Percentiles rank a stretch among this genome's conserved stretches.
Conservation (phyloP, 2,888 invertebrate genomes). For the Cantharis flavilabris region DNA sequence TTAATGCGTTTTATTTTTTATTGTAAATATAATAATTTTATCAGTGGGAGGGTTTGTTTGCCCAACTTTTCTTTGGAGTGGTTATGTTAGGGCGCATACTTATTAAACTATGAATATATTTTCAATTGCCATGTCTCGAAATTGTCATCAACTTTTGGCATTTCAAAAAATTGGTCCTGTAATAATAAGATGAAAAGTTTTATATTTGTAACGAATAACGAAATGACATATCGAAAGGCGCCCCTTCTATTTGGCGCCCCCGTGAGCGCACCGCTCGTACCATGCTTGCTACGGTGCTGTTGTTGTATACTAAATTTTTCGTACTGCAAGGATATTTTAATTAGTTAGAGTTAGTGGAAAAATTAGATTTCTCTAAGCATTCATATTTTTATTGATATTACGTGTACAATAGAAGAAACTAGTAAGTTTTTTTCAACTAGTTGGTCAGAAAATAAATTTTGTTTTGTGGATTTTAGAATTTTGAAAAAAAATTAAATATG, state of each 20-base stretch:
- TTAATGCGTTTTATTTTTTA: neutral
- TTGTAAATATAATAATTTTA: neutral
- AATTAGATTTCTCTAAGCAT: neutral
- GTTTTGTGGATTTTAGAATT: neutral
- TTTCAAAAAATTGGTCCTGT: neutral
- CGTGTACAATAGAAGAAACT: neutral
- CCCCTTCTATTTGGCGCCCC: neutral
- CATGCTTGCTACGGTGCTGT: neutral
- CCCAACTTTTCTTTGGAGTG: neutral
- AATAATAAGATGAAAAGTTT: neutral
- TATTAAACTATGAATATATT: neutral
- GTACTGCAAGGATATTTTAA: neutral
- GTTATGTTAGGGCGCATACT: neutral
- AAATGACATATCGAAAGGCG: neutral
- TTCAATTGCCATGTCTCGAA: neutral
- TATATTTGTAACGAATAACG: neutral
- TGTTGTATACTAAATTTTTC: neutral
- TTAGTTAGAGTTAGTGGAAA: neutral
- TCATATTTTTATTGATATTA: neutral
- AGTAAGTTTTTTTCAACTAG: neutral
- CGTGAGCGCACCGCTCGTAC: neutral
- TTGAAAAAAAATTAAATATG: neutral
- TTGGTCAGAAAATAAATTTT: no score
- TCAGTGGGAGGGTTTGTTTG: neutral
- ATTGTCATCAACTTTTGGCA: neutral